Conservation (phyloP, 2,113 vertebrate species). For the Xenus cinereus region DNA sequence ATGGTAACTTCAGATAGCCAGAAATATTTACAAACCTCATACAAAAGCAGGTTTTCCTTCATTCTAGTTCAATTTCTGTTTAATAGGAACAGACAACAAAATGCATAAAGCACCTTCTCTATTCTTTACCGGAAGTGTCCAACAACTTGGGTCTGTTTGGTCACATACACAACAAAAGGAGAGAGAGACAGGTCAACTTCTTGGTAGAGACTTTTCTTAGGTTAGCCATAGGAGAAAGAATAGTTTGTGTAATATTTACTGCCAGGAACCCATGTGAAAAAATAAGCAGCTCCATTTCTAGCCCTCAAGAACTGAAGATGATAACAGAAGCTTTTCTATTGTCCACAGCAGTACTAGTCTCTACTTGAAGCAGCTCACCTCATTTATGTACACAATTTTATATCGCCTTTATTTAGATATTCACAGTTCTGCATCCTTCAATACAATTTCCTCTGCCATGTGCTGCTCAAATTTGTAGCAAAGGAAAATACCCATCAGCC, state of each 20-base stretch:
- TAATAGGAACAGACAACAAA: neutral
- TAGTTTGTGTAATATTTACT: neutral
- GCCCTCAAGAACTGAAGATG: neutral
- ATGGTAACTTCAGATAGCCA: neutral
- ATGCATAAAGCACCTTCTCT: neutral
- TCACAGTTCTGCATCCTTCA: neutral
- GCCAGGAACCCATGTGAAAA: neutral
- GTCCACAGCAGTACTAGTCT: neutral
- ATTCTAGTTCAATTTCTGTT: neutral
- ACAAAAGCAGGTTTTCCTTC: neutral
- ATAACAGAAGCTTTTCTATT: neutral
- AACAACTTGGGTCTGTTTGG: neutral
- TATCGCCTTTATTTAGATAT: neutral
- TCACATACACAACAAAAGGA: neutral
- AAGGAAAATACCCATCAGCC: neutral
- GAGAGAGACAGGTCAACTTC: neutral
- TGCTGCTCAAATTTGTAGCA: neutral
- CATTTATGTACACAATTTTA: neutral
- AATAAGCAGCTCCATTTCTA: neutral
- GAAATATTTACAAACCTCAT: neutral
- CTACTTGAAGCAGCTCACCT: neutral
- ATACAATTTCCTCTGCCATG: neutral
- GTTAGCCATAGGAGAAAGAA: neutral
- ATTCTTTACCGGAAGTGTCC: neutral
- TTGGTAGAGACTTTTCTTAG: neutral